Evolutionary conservation across 2,888 invertebrate species (phyloP), one percentile per base, ranked within the genome.

Genomic region (Chrysomela aeneicollis): DNA sequence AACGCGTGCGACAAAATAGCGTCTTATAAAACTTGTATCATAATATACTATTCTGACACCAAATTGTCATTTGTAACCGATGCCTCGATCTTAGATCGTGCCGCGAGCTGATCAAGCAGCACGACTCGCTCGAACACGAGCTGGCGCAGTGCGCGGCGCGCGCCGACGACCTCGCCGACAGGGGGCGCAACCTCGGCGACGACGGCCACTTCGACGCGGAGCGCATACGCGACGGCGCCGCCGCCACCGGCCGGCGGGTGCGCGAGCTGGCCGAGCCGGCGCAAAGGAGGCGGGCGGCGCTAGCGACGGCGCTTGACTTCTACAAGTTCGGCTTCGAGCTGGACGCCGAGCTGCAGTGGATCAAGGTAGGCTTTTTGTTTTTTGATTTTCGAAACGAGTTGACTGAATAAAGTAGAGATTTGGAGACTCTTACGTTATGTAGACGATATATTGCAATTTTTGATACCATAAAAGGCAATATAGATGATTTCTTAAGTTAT

Each of bases 311-410:
- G 12, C 83, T 94, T 10, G 88, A 90, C 63, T 90, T 92, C 79
- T 96, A 98, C 83, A 95, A 97, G 81, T 97, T 97, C 82, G 91
- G 92, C 1, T 96, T 97, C 76, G 97, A 97, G 78, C 87, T 97
- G 52, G 93, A 95, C 53, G 91, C 92, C 0, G 98, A 99, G 81
- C 85, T 95, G 74, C 95, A 94, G 78, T 99, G 98, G 98, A 93
- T 98, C 70, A 90, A 91, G 15, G 42, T 42, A 6, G 3, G 42
- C 2, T n/a, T n/a, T n/a, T n/a, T n/a, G n/a, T n/a, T n/a, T n/a
- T n/a, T n/a, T n/a, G n/a, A n/a, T n/a, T n/a, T n/a, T n/a, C n/a
- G n/a, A n/a, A n/a, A n/a, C n/a, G n/a, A n/a, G n/a, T n/a, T n/a
- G n/a, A n/a, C n/a, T n/a, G n/a, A n/a, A n/a, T n/a, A n/a, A n/a